A percentile compares a stretch with the other conserved stretches of the same genome.
phyloP scores from a whole-genome alignment of 2,797 vertebrate genomes.

The Fringilla coelebs region DNA sequence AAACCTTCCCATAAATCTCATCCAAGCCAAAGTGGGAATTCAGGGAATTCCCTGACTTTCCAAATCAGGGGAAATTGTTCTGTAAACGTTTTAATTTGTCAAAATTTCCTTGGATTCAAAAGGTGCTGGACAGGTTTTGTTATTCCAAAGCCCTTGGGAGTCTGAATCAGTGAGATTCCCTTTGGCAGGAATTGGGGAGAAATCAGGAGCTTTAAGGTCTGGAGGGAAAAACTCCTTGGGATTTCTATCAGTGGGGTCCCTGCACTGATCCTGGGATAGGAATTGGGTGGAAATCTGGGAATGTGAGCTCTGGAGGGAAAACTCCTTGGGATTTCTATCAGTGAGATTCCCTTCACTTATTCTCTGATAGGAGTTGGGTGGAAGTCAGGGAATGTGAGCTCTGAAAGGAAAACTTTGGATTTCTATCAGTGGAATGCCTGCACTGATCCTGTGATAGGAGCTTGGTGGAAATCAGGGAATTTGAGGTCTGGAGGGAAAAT shows the following conservation, averaged over 20 bases:
- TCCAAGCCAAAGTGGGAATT: neutral
- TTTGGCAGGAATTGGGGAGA: neutral
- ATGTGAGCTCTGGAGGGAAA: neutral
- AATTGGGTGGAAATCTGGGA: neutral
- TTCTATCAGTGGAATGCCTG: neutral
- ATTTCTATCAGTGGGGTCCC: neutral
- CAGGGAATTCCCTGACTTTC: neutral
- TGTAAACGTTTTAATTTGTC: neutral
- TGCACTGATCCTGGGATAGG: too few species aligned
- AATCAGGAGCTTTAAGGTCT: neutral
- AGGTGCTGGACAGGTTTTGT: neutral
- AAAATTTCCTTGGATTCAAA: neutral
- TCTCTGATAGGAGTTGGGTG: too few species aligned
- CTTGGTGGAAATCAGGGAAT: neutral
- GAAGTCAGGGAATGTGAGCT: too few species aligned
- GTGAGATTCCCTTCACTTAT: neutral
- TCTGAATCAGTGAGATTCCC: neutral
- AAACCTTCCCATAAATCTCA: neutral
- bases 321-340: neutral
- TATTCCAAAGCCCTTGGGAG: too few species aligned
- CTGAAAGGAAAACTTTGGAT: neutral
- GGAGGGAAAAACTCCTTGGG: neutral
- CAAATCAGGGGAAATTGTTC: neutral
- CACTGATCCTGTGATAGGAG: neutral
- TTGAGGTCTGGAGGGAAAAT: neutral